These are phyloP conservation scores for Erpetoichthys calabaricus DNA, from an alignment of 2,797 vertebrate species.

Conservation along the genomic window DNA sequence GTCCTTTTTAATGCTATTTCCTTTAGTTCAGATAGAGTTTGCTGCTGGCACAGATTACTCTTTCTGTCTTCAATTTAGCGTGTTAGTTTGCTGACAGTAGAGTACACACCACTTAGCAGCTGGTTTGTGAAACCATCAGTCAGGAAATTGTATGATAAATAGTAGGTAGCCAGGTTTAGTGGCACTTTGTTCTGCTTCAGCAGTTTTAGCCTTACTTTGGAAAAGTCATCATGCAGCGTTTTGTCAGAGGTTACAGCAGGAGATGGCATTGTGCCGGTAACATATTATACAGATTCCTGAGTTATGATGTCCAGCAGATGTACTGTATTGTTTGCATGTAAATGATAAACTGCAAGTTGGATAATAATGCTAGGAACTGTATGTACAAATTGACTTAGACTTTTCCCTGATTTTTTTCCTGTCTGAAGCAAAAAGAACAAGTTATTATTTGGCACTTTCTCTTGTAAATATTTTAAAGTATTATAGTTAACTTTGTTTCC, in stretches of 20 bases:
- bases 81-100: conserved; percentile 51
- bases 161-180: conserved; percentile 49
- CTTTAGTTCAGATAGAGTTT: conserved; percentile 32
- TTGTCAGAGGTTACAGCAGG: conserved; percentile 43
- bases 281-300: conserved; percentile 38
- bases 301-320: conserved; percentile 41
- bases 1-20: conserved; percentile 33
- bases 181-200: conserved; percentile 61
- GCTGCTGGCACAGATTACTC: conserved; percentile 35
- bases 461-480: no score
- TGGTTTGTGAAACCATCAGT: conserved; percentile 61
- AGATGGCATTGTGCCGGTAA: conserved; percentile 34
- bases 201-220: conserved; percentile 51
- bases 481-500: no score
- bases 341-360: conserved; percentile 41
- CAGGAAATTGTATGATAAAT: conserved; percentile 65
- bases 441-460: no score
- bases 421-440: no score
- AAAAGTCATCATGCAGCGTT: conserved; percentile 47
- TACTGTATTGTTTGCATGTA: conserved; percentile 39
- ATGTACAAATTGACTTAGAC: conserved; percentile 25
- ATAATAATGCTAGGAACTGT: conserved; percentile 36
- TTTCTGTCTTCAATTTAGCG: conserved; percentile 45
- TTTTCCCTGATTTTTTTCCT: conserved; percentile 20
- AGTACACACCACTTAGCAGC: conserved; percentile 61